These are phyloP conservation scores for Lordiphosa fenestrarum DNA, from an alignment of 2,888 invertebrate genomes.

Conservation along the genomic window DNA sequence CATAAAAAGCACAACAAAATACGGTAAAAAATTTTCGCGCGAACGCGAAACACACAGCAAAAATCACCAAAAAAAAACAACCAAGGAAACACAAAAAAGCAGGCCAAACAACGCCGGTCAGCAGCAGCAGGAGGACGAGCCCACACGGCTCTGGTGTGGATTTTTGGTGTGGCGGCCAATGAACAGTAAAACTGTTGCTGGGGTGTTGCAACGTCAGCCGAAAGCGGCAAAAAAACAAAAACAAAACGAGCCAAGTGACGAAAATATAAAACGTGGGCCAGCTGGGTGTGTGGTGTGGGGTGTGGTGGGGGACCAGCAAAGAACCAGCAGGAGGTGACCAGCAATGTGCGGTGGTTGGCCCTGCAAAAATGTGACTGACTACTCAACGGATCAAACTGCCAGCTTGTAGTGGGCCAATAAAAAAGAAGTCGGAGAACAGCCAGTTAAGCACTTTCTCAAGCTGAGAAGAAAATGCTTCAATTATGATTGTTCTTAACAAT, in stretches of 20 bases:
- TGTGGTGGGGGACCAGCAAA: no score
- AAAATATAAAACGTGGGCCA: conserved; percentile 48
- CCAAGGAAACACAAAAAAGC: conserved; percentile 21
- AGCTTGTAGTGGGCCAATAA: no score
- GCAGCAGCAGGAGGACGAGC: conserved; percentile 44
- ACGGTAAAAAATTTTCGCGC: conserved; percentile 38
- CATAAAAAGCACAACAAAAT: conserved; percentile 51
- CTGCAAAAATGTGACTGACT: no score
- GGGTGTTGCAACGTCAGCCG: conserved; percentile 43
- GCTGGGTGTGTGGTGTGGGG: background rate
- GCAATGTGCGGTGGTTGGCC: conserved; percentile 4
- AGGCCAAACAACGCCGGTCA: conserved; percentile 64
- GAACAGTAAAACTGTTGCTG: conserved; percentile 71
- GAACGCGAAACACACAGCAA: conserved; percentile 46
- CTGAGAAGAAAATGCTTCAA: no score
- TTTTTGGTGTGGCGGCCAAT: conserved; percentile 57
- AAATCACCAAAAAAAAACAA: conserved; percentile 47
- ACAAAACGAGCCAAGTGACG: conserved; percentile 43
- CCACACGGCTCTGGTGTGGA: conserved; percentile 34
- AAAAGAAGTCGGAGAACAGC: no score
- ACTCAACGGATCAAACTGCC: no score
- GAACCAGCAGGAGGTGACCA: conserved; percentile 12
- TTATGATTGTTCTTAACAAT: background rate
- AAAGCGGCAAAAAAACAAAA: conserved; percentile 35
- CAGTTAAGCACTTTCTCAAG: no score